Base-by-base conservation (phyloP, 2,888 invertebrate genomes). In the Pollenia griseotomentosa region DNA sequence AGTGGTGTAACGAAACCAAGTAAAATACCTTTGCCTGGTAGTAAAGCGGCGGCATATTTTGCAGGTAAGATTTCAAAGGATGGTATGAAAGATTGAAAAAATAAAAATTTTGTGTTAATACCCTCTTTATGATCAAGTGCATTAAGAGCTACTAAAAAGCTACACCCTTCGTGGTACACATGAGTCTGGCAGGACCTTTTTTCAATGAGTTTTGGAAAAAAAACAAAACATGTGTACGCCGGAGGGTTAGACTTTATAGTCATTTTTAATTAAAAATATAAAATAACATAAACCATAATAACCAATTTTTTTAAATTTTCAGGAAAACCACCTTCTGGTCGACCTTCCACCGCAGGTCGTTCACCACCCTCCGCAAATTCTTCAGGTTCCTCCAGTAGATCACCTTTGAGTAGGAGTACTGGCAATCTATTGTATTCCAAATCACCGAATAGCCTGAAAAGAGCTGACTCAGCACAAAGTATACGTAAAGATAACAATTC, bases 21-120 rank as follows among this genome's bases (percentile, higher is more conserved):
- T 93, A 96, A 96, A 93, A 97, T 96, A 90, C 97, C 96, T 81
- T 94, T 96, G 91, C 95, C 95, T 65, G 95, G 93, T 71, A 95
- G 93, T 91, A 94, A 94, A 90, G 89, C 91, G 68, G 94, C 94
- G 2, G 90, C 91, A 3, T 91, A 91, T 55, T 90, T 90, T 87
- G 87, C 89, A 83, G 89, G 89, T 89, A 78, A 81, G 85, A 79
- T 10, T 55, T 33, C 6, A 33, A 33, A 33, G 33, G 33, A 6
- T 33, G 33, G 33, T 33, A 33, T 14, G 7, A 65, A 40, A n/a
- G 11, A 16, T 44, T 16, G 10, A 4, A 6, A 33, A 33, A 33
- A 6, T 33, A 6, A 33, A 6, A 33, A 6, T 33, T 6, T 33
- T 33, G 33, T 0, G 4, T 33, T 33, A 33, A 33, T 33, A 6